Base-by-base conservation (phyloP, 2,888 invertebrate genomes). In the Tenthredo notha region DNA sequence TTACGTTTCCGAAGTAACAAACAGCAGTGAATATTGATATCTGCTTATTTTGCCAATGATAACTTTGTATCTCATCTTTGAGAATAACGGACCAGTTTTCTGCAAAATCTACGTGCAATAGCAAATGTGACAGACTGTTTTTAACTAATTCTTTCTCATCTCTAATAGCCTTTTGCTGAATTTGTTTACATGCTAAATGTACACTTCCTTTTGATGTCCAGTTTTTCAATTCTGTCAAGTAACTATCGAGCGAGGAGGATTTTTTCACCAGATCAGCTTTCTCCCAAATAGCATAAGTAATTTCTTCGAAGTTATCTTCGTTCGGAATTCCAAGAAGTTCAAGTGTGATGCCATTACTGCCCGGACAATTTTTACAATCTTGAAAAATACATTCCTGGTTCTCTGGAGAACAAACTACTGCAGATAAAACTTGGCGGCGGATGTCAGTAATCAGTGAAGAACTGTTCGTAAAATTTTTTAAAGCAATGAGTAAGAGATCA, bases 271-370 rank as follows among this genome's bases (percentile, higher is more conserved):
- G 47, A 58, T 85, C 85, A 37, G 9, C 43, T 37, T 83, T 83
- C 29, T 83, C 85, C 85, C 85, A 85, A 40, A 83, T 83, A 25
- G 85, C 85, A 54, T n/a, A 85, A 61, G 75, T 83, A 61, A 83
- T 74, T 84, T 83, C 85, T 74, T 85, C 85, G 15, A 18, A 25
- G 15, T 33, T 33, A n/a, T 67, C 83, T 40, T 72, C 74, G 12
- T 83, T 43, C 18, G 43, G 18, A 54, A 84, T 77, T 7, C 21
- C 83, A 6, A 85, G 21, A 67, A 58, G 29, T 54, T 40, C 33
- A 12, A 83, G 83, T 43, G 74, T 67, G 47, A 84, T 84, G 10
- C 58, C 84, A n/a, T 75, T 77, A 1, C 40, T 33, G 25, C 84
- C 85, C 10, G 61, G 75, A 83, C 84, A 84, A 9, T 72, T 33